phyloP scores from a whole-genome alignment of 2,113 vertebrate species.

The Laticauda laticaudata region DNA sequence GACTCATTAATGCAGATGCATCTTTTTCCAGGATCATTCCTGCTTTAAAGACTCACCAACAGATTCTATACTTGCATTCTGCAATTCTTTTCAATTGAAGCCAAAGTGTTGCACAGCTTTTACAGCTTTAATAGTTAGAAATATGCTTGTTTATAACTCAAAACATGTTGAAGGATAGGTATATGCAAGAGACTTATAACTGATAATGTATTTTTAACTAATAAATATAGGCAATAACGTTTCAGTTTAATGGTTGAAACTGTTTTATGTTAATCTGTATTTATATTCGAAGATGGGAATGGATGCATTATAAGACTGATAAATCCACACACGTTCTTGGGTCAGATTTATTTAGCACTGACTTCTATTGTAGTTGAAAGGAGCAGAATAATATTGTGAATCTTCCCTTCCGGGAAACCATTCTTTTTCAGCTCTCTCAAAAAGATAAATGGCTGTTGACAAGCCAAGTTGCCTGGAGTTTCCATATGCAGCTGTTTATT shows the following conservation, averaged over 20 bases:
- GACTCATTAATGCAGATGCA: not conserved
- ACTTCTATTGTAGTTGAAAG: not conserved
- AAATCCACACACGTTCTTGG: not conserved
- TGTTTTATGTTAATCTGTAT: conserved; percentile 10
- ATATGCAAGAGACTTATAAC: not conserved
- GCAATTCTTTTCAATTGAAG: not conserved
- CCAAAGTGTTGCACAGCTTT: not conserved
- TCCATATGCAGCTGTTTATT: not conserved
- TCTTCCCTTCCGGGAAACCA: not conserved
- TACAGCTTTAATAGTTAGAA: not conserved
- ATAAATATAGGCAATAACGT: conserved; percentile 26
- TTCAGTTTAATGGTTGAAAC: conserved; percentile 29
- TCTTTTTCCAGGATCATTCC: not conserved
- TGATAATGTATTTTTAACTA: not conserved
- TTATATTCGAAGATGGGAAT: not conserved
- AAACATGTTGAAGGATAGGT: not conserved
- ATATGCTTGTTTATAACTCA: not conserved
- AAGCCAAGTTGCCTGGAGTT: not conserved
- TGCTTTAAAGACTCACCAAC: not conserved
- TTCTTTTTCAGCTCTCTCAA: not conserved
- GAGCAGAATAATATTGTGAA: not conserved
- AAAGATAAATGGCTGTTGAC: not conserved
- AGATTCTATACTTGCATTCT: not conserved
- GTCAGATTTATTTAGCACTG: not conserved
- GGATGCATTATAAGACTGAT: not conserved